Evolutionary conservation across 2,113 vertebrate species (phyloP), one percentile per base, ranked within the genome.

Genomic region (Pardalotus punctatus): DNA sequence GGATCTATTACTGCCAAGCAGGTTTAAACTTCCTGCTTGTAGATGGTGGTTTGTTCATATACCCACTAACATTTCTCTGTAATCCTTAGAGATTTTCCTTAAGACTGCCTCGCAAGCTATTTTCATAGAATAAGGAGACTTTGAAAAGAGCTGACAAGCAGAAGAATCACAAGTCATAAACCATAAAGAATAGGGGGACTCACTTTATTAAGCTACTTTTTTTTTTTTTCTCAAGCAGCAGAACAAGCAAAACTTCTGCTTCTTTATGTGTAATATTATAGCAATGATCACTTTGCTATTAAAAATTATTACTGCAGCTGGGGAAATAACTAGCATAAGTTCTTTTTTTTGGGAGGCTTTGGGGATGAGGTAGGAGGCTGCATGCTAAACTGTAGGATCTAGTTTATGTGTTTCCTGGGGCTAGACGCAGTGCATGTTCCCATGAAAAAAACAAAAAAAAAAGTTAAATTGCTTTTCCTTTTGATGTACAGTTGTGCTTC

Each of bases 101-200:
- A 73, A 73, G 54, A 35, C 56, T 58, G 51, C 83, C 66, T 95
- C 87, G 86, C 64, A 82, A 80, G 20, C 50, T 93, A 51, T 90
- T 95, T 90, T 85, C 23, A 5, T 51, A 70, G 71, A 90, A 66
- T 58, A 80, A 72, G 21, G 35, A 88, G 42, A 42, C 42, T 94
- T 80, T 18, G 58, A 88, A 89, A 88, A 58, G 58, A 93, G 67
- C 54, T 83, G 87, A 93, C 79, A 88, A 88, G 74, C 58, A 90
- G 70, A 94, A 95, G 84, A 95, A 77, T 80, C 74, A 43, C 12
- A 69, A 85, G 42, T 93, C 78, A 58, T 86, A 73, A 82, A 77
- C 11, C 2, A 2, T 70, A 69, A 94, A 90, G 87, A 82, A 71
- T 10, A 89, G 27, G 33, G n/a, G 13, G 27, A 45, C 54, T 84